Conservation (phyloP, 2,797 vertebrate genomes). For the Cirrhinus mrigala region DNA sequence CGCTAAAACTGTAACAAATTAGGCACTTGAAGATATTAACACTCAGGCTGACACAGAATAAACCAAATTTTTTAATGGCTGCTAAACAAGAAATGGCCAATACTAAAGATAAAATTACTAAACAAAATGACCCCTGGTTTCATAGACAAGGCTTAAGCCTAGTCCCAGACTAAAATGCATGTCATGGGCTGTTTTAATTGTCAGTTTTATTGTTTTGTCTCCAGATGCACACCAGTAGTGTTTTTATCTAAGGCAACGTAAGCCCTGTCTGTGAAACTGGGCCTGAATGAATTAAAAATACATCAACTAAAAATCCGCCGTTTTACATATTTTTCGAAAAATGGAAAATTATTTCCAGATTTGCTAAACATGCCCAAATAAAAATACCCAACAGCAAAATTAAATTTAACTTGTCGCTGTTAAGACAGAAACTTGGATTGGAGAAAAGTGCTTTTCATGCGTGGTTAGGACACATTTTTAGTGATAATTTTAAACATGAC, state of each 20-base stretch:
- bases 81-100: not conserved
- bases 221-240: too few relatives aligned
- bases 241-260: too few relatives aligned
- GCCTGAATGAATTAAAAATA: not conserved
- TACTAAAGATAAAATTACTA: not conserved
- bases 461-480: conserved; percentile 51
- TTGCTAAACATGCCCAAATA: not conserved
- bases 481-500: not conserved
- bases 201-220: too few relatives aligned
- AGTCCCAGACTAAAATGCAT: too few relatives aligned
- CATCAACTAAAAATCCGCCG: not conserved
- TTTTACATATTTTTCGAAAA: not conserved
- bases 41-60: not conserved
- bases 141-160: too few relatives aligned
- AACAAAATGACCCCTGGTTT: not conserved
- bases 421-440: not conserved
- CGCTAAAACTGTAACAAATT: not conserved
- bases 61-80: too few relatives aligned
- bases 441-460: not conserved
- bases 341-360: not conserved
- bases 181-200: too few relatives aligned
- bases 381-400: not conserved
- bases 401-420: not conserved
- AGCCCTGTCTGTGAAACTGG: too few relatives aligned
- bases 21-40: not conserved